Conservation (phyloP, 2,797 vertebrate species). For the Hozukius guyotensis region DNA sequence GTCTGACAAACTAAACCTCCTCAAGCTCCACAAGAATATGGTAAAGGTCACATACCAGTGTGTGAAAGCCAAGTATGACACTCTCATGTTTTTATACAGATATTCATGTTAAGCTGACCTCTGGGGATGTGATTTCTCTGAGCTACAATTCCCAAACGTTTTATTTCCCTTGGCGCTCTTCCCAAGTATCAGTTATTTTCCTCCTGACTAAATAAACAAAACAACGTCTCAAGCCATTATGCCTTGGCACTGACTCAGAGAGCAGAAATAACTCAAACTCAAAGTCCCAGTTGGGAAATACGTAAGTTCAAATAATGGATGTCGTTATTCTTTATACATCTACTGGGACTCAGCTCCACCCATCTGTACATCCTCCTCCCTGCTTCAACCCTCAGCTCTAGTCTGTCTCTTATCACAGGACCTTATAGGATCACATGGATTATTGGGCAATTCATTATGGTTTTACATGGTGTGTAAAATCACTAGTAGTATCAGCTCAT, state of each 20-base stretch:
- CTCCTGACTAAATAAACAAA: slow-evolving; percentile 65
- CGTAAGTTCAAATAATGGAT: slow-evolving; percentile 26
- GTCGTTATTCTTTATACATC: slow-evolving; percentile 17
- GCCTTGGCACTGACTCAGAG: slow-evolving; percentile 46
- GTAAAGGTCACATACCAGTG: slow-evolving; percentile 41
- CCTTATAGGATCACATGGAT: neutral
- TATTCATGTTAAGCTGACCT: slow-evolving; percentile 44
- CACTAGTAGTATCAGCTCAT: neutral
- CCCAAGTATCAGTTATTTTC: slow-evolving; percentile 60
- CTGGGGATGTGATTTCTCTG: slow-evolving; percentile 30
- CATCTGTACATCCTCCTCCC: neutral
- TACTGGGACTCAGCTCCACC: slow-evolving; percentile 4
- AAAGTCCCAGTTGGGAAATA: slow-evolving; percentile 43
- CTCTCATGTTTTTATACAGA: slow-evolving; percentile 49
- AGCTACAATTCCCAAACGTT: slow-evolving; percentile 45
- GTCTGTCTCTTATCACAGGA: neutral
- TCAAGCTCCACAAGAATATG: slow-evolving; percentile 1
- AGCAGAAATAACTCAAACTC: slow-evolving; percentile 39
- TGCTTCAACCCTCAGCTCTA: neutral
- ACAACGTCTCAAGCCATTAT: slow-evolving; percentile 54
- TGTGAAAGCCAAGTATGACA: slow-evolving; percentile 30
- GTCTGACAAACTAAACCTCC: neutral
- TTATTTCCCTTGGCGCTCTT: slow-evolving; percentile 55
- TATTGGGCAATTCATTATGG: neutral
- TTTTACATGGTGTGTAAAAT: neutral